A percentile compares a stretch with the other conserved stretches of the same genome.
phyloP scores from a whole-genome alignment of 92 coral and sea anemone genomes.

The Galaxea fascicularis region DNA sequence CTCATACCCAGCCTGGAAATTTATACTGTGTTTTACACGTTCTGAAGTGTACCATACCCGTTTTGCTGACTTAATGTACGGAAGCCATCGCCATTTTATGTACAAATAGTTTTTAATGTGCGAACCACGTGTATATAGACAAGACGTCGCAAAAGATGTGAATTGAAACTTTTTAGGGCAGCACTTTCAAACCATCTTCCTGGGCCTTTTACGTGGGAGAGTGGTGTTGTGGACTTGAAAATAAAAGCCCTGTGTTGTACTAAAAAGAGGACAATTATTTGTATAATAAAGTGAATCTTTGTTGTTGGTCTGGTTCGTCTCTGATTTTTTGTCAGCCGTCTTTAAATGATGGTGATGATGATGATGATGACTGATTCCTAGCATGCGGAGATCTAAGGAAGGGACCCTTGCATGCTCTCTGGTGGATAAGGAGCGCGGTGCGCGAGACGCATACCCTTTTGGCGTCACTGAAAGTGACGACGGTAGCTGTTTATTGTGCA shows the following conservation, averaged over 20 bases:
- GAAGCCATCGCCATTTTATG: slow-evolving; percentile 14
- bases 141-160: background rate
- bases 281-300: background rate
- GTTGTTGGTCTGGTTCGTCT: no score
- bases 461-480: no score
- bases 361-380: no score
- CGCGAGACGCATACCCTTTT: no score
- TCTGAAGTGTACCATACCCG: background rate
- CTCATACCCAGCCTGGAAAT: background rate
- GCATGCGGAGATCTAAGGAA: no score
- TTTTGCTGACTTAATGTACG: background rate
- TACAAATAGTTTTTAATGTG: background rate
- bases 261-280: background rate
- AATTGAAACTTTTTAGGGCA: slow-evolving; percentile 18
- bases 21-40: background rate
- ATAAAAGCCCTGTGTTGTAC: background rate
- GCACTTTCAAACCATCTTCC: background rate
- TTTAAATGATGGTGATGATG: no score
- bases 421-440: no score
- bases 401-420: no score
- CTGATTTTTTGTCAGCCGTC: no score
- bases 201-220: background rate
- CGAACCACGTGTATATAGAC: background rate
- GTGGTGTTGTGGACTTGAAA: background rate
- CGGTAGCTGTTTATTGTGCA: no score